phyloP scores from a whole-genome alignment of 2,113 vertebrate species.

The Benitochromis conjunctus region DNA sequence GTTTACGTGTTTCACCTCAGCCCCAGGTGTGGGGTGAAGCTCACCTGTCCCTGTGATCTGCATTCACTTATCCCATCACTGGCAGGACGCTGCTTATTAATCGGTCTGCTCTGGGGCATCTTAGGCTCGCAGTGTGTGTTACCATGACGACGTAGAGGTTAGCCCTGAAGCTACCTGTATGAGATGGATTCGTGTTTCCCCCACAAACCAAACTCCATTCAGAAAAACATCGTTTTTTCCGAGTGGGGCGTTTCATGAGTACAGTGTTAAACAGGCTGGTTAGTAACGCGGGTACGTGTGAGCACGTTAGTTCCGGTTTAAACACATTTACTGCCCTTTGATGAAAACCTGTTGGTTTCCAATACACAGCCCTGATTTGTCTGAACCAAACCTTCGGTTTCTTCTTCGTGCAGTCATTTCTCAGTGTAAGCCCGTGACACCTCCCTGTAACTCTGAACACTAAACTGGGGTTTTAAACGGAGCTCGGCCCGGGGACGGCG shows the following conservation, averaged over 20 bases:
- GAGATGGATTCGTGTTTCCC: background rate
- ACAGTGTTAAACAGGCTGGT: background rate
- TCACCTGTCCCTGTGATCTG: background rate
- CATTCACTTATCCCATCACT: too few relatives aligned
- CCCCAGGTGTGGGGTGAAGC: background rate
- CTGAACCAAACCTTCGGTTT: background rate
- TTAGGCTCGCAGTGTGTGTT: background rate
- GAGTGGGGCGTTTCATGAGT: background rate
- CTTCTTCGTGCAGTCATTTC: background rate
- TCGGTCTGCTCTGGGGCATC: background rate
- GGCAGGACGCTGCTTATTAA: background rate
- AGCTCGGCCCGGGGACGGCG: background rate
- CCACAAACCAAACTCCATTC: background rate
- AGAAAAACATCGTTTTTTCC: rapidly evolving
- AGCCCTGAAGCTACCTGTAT: background rate
- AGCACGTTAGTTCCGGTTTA: background rate
- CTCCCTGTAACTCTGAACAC: background rate
- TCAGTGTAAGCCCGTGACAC: background rate
- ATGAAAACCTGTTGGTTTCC: background rate
- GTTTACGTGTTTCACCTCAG: too few relatives aligned
- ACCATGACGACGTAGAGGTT: background rate
- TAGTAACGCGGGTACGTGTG: background rate
- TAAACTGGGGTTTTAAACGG: background rate
- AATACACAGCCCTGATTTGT: background rate
- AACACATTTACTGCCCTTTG: background rate